Base-by-base conservation (phyloP, 2,797 vertebrate species). In the Nannoperca australis region DNA sequence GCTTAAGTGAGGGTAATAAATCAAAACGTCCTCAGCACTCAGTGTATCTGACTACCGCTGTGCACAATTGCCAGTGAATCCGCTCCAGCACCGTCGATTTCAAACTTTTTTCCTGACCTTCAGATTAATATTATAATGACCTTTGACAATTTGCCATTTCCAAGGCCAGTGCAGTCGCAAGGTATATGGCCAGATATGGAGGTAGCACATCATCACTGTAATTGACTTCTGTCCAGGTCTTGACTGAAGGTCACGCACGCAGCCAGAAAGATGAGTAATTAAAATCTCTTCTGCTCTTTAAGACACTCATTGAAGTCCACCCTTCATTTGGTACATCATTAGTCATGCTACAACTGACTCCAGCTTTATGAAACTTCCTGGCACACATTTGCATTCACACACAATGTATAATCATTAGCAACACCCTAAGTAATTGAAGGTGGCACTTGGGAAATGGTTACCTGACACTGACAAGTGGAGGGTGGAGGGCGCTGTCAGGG, bases 151-250 rank as follows among this genome's bases (percentile, higher is more conserved):
- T 74, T 84, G 84, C 85, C 85, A 85, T 89, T 90, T 84, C 65
- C 63, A 62, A 64, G 58, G 69, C 67, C 56, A 0, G 66, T 36
- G 53, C 76, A 42, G 77, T 81, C 55, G 58, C 49, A 62, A 79
- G 59, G 78, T 84, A 85, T 59, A 79, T 53, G 60, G 45, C 38
- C 78, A 47, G 84, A 84, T 76, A 68, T 14, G 84, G 80, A 89
- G 80, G 68, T 40, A 11, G 70, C 75, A 78, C 71, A 91, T 90
- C 90, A 81, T 89, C 83, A 70, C 65, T 47, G 79, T 92, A 92
- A 93, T 93, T 89, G 92, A 92, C 92, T 92, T 80, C 76, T 89
- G 86, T 91, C 90, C 89, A 78, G 89, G 86, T 92, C 89, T 73
- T 73, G 88, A 84, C 76, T 91, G 90, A 94, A 93, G 90, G 92